Percentiles rank a stretch among this genome's conserved stretches.
phyloP scores from a whole-genome alignment of 2,888 invertebrate genomes.

The Arrhopalites spinosus region DNA sequence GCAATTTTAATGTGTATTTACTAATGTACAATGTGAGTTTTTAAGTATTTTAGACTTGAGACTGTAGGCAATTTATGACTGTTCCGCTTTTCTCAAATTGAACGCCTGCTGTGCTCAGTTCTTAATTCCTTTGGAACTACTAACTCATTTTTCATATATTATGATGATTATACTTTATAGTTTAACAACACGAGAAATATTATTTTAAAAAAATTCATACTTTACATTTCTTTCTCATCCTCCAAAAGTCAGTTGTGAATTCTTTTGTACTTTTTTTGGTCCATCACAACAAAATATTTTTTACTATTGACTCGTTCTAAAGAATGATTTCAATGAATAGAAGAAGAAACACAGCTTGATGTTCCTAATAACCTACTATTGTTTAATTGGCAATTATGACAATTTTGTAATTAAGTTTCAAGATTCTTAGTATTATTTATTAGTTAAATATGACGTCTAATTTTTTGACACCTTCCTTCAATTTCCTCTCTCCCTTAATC shows the following conservation, averaged over 20 bases:
- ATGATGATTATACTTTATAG: no score
- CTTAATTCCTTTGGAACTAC: conserved; percentile 14
- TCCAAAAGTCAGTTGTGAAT: no score
- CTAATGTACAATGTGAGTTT: no score
- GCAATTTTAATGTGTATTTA: not conserved
- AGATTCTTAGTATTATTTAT: no score
- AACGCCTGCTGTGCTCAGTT: not conserved
- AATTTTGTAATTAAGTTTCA: not conserved
- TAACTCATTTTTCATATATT: conserved; percentile 7
- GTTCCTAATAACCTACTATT: not conserved
- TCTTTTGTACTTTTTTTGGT: not conserved
- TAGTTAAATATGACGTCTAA: no score
- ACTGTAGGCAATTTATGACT: not conserved
- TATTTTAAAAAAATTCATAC: no score
- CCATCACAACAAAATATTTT: not conserved
- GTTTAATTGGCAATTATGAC: not conserved
- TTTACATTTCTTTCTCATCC: no score
- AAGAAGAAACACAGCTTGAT: not conserved
- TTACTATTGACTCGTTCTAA: conserved; percentile 2
- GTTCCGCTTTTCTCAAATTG: conserved; percentile 5
- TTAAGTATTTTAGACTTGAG: not conserved
- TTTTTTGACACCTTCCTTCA: not conserved
- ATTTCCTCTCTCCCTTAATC: not conserved
- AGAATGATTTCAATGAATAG: not conserved
- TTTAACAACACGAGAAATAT: no score